These are phyloP conservation scores for Alligator mississippiensis DNA, from an alignment of 2,113 vertebrate species.

Conservation along the genomic window DNA sequence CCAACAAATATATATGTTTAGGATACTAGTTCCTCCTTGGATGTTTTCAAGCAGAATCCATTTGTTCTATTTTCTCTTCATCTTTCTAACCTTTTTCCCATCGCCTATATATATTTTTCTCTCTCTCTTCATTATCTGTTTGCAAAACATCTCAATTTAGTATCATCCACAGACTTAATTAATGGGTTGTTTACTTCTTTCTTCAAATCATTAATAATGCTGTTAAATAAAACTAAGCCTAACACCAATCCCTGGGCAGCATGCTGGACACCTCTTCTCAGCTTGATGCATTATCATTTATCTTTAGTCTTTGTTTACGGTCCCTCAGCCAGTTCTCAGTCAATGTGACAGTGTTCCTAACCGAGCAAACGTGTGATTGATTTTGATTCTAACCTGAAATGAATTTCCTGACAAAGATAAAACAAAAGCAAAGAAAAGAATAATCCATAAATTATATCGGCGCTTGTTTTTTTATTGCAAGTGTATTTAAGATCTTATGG, in stretches of 20 bases:
- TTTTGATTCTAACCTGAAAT: conserved; percentile 40
- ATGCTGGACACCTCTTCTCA: background rate
- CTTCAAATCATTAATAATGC: conserved; percentile 31
- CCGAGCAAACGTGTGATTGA: background rate
- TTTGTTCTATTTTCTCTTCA: background rate
- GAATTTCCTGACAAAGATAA: conserved; percentile 44
- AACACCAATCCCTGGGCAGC: background rate
- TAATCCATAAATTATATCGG: conserved; percentile 3
- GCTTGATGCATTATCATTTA: conserved; percentile 38
- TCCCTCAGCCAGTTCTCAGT: conserved; percentile 42
- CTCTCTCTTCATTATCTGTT: background rate
- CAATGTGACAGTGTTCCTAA: background rate
- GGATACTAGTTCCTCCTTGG: background rate
- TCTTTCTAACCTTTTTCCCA: conserved; percentile 2
- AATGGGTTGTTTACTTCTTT: conserved; percentile 40
- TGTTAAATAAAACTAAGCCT: conserved; percentile 10
- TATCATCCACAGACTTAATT: conserved; percentile 34
- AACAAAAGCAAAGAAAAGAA: conserved; percentile 45
- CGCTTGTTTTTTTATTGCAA: conserved; percentile 25
- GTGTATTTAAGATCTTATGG: background rate
- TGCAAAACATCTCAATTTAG: conserved; percentile 30
- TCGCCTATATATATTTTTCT: background rate
- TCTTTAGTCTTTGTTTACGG: conserved; percentile 38
- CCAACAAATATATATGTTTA: background rate
- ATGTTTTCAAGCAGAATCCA: conserved; percentile 1